These are phyloP conservation scores for Saimiri boliviensis DNA, from an alignment of 2,113 vertebrate species.

Conservation along the genomic window DNA sequence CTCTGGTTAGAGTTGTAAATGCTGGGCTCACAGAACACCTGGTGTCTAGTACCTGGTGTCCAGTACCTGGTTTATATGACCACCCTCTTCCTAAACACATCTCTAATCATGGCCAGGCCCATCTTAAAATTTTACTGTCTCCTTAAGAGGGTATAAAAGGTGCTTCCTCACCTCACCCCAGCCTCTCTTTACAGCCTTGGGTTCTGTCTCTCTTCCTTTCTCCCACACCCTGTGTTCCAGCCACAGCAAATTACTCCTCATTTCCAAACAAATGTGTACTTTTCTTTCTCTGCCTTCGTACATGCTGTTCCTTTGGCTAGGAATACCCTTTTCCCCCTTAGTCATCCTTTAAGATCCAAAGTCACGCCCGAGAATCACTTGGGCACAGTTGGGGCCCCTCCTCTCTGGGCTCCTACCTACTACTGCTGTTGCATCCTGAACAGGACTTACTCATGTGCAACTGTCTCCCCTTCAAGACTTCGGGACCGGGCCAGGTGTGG, in stretches of 20 bases:
- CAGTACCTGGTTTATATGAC: background rate
- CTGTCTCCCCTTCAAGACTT: background rate
- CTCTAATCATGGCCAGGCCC: background rate
- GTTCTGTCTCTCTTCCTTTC: background rate
- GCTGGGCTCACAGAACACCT: background rate
- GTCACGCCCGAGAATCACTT: background rate
- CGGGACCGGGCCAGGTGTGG: too few species aligned
- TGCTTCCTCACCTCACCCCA: background rate
- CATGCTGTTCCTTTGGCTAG: background rate
- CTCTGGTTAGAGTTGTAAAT: background rate
- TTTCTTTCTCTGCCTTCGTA: background rate
- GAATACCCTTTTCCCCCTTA: background rate
- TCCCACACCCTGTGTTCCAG: constrained; percentile 62
- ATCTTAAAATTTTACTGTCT: background rate
- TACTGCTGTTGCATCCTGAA: background rate
- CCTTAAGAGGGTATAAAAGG: background rate
- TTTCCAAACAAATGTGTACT: constrained; percentile 69
- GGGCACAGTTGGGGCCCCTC: background rate
- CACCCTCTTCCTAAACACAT: background rate
- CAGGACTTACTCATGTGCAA: background rate
- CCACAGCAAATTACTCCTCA: constrained; percentile 55
- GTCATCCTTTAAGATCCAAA: background rate
- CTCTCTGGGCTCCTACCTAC: too few species aligned
- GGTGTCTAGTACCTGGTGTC: too few species aligned
- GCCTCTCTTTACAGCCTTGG: background rate